Evolutionary conservation across 1,140 invertebrate genomes (phyloP).

Genomic region (Drosophila fuyamai): DNA sequence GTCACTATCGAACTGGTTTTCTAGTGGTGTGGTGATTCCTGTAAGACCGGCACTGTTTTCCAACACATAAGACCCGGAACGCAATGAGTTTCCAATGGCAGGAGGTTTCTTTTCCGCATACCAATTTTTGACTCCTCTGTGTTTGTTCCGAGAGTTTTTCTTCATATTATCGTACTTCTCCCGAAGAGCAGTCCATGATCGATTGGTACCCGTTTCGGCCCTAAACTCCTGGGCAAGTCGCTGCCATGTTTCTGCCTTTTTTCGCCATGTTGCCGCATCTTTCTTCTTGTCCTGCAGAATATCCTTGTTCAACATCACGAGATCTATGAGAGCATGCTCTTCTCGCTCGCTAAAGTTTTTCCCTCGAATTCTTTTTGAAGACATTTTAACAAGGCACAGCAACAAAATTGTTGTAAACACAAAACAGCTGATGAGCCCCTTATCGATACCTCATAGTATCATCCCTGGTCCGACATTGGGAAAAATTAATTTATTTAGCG

Average conservation of each 20-base stretch:
- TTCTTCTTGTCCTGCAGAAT: conserved; percentile 10
- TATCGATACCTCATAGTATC: conserved; percentile 5
- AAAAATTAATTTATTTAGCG: not conserved
- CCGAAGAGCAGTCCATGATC: conserved; percentile 12
- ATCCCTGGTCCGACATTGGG: not conserved
- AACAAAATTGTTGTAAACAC: conserved; percentile 6
- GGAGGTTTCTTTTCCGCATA: not conserved
- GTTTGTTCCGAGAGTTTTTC: not conserved
- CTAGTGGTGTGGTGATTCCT: not conserved
- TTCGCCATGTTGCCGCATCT: conserved; percentile 9
- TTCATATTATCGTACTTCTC: conserved; percentile 32
- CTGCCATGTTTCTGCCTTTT: conserved; percentile 18
- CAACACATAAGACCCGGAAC: not conserved
- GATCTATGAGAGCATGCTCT: conserved; percentile 2
- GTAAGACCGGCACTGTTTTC: not conserved
- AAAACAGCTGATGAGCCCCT: conserved; percentile 1
- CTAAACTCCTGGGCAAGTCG: conserved; percentile 8
- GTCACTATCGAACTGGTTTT: conserved; percentile 15
- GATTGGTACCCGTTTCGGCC: not conserved
- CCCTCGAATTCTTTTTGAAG: conserved; percentile 6
- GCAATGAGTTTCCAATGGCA: not conserved
- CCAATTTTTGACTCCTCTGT: not conserved
- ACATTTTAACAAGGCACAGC: conserved; percentile 4
- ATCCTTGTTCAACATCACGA: conserved; percentile 4
- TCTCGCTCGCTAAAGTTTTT: conserved; percentile 16